Conservation (phyloP, 2,888 invertebrate genomes). For the Nomada ruficornis region DNA sequence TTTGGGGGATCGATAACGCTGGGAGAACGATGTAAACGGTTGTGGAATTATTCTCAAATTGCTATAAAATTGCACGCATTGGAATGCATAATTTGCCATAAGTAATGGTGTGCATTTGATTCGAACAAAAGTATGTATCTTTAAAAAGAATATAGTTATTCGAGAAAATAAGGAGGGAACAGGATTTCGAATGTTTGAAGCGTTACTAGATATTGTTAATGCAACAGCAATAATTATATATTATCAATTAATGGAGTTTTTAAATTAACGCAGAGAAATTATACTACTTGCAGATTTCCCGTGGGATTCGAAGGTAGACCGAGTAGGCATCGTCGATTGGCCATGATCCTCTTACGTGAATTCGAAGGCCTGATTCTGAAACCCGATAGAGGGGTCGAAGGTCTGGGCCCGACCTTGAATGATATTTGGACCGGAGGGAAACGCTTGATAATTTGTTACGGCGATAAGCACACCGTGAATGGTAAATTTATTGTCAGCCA, state of each 20-base stretch:
- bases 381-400: conserved; percentile 82
- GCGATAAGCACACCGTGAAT: conserved; percentile 84
- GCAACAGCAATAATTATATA: no score
- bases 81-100: neutral
- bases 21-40: neutral
- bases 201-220: no score
- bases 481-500: conserved; percentile 76
- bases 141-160: no score
- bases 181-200: no score
- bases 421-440: conserved; percentile 86
- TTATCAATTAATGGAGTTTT: no score
- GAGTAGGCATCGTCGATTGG: conserved; percentile 86
- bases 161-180: no score
- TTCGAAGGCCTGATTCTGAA: conserved; percentile 86
- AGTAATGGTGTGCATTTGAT: neutral
- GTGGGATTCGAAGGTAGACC: conserved; percentile 86
- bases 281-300: conserved; percentile 86
- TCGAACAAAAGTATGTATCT: neutral
- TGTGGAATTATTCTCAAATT: neutral
- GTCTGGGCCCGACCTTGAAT: conserved; percentile 86
- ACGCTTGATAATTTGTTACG: conserved; percentile 87
- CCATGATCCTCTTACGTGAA: conserved; percentile 86
- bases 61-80: neutral
- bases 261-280: neutral
- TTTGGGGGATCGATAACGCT: conserved; percentile 20